These are phyloP conservation scores for Buteo buteo DNA, from an alignment of 2,113 vertebrate species.

Conservation along the genomic window DNA sequence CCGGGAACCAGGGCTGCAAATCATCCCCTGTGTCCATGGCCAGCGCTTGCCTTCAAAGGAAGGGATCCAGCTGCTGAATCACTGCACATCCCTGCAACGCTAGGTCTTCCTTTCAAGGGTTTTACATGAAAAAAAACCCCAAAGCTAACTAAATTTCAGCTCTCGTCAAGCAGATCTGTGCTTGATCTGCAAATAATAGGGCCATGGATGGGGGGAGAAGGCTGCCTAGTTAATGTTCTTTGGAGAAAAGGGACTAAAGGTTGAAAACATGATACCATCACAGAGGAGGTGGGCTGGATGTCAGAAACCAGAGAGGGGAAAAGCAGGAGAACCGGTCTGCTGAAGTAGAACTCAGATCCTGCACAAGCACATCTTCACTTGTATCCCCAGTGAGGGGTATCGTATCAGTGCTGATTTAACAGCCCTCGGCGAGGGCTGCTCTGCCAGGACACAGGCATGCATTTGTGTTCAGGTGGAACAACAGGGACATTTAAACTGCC, in stretches of 20 bases:
- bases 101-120: not conserved
- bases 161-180: not conserved
- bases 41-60: not conserved
- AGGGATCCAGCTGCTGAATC: not conserved
- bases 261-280: accelerated
- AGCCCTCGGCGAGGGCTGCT: not conserved
- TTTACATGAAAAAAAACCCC: not conserved
- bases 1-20: not conserved
- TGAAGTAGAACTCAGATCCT: not conserved
- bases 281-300: not conserved
- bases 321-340: not conserved
- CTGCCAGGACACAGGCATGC: not conserved
- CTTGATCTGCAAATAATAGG: not conserved
- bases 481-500: not conserved
- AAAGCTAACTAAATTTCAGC: not conserved
- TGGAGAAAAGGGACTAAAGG: not conserved
- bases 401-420: not conserved
- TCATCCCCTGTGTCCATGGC: not conserved
- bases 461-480: not conserved
- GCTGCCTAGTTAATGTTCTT: not conserved
- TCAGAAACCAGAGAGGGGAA: not conserved
- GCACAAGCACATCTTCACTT: not conserved
- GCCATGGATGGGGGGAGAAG: not conserved
- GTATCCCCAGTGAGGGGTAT: accelerated
- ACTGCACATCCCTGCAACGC: accelerated